Evolutionary conservation across 2,113 vertebrate species (phyloP).

Genomic region (Mystacornis crossleyi): DNA sequence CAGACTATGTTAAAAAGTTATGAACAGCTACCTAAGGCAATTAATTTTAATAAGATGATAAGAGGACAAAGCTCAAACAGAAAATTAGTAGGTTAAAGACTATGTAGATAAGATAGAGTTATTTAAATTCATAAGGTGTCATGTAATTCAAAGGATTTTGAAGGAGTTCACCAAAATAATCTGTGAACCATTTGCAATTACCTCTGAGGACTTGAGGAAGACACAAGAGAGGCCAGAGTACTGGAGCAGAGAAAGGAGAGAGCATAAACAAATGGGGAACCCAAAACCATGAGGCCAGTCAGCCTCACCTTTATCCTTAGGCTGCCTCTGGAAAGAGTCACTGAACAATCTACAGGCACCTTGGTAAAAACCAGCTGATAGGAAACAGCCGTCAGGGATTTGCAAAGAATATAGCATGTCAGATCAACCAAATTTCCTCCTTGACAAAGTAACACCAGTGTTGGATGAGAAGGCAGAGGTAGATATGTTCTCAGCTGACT

Average conservation of each 20-base stretch:
- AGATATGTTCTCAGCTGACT: background rate
- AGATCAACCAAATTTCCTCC: background rate
- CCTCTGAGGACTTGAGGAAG: background rate
- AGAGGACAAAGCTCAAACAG: background rate
- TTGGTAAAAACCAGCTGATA: background rate
- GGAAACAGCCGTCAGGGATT: background rate
- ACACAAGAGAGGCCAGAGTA: background rate
- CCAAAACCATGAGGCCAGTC: background rate
- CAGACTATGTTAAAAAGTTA: background rate
- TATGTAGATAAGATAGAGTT: background rate
- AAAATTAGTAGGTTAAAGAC: background rate
- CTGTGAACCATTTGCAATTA: background rate
- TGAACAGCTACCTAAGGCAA: conserved; percentile 9
- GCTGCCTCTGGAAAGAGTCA: background rate
- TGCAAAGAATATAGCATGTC: background rate
- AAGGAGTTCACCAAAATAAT: background rate
- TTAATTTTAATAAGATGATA: background rate
- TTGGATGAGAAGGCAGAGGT: background rate
- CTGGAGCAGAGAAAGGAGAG: background rate
- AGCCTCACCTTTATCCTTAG: background rate
- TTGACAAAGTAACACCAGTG: background rate
- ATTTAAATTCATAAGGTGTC: background rate
- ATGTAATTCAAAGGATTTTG: background rate
- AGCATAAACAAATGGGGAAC: background rate
- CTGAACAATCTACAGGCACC: background rate